Evolutionary conservation across 2,113 vertebrate genomes (phyloP), one percentile per base, ranked within the genome.

Genomic region (Channa maculata): DNA sequence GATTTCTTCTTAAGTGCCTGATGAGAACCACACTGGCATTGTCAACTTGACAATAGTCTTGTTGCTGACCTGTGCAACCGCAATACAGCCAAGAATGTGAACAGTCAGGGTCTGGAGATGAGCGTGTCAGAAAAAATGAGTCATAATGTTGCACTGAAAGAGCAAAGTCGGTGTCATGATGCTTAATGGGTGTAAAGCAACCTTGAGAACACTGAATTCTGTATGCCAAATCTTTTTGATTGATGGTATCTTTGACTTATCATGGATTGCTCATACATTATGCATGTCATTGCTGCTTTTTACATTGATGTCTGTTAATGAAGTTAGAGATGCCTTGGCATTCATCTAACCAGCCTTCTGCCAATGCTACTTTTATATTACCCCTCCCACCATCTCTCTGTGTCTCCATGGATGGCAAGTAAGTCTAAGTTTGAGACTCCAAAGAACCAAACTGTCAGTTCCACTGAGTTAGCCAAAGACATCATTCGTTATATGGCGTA

Each of bases 311-410:
- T 80, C 91, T 91, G 88, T 77, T 82, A 86, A 90, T 86, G 75
- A 88, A 82, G 74, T 90, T 84, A 84, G 75, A 33, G 77, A 82
- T 77, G 82, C 63, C 73, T 88, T 87, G 84, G 87, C 85, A 65
- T 50, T 51, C 34, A 0, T 6, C 45, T 46, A 46, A 53, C 15
- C 74, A 3, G 2, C 5, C 1, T 24, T 34, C 71, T 71, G 88
- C 89, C 86, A 91, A 75, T 36, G 4, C 57, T 24, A 36, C 80
- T 80, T 79, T 79, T 71, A 63, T 66, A 79, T 82, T 38, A 57
- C 71, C 55, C 78, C 68, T 75, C 69, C 70, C 63, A 60, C 51
- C 59, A 66, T 66, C 45, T 71, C 58, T 39, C 9, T 63, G 41
- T 33, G 65, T 67, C 53, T 80, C 74, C 36, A 55, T 58, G 61